Percentiles rank a stretch among this genome's conserved stretches.
These are phyloP conservation scores for Hafferia zeledoni DNA, from an alignment of 2,797 vertebrate genomes.

Conservation along the genomic window DNA sequence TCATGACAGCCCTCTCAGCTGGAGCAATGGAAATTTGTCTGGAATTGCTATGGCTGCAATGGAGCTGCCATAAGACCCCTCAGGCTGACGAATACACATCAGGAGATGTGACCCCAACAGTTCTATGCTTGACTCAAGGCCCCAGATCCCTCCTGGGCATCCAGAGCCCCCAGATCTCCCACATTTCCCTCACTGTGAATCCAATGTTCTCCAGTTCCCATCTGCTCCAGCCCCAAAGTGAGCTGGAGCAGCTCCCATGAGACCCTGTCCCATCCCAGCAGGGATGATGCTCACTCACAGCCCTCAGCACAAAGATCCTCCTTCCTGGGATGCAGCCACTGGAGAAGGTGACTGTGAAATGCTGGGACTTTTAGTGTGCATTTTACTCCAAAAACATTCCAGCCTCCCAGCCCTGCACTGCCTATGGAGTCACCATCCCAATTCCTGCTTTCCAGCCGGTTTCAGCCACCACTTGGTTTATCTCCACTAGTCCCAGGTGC, in stretches of 20 bases:
- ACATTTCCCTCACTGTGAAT: neutral
- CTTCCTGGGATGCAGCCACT: neutral
- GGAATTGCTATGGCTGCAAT: fast-evolving
- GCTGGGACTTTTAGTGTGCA: neutral
- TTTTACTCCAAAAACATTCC: neutral
- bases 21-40: neutral
- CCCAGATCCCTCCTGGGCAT: neutral
- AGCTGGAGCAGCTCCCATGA: neutral
- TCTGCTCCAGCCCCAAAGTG: neutral
- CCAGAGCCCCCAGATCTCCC: neutral
- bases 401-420: fast-evolving
- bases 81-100: neutral
- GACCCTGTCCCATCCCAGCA: neutral
- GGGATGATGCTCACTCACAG: neutral
- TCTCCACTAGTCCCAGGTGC: neutral
- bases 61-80: neutral
- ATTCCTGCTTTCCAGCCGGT: neutral
- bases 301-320: neutral
- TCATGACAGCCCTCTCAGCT: neutral
- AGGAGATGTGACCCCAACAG: fast-evolving
- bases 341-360: neutral
- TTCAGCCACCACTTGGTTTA: neutral
- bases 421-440: neutral
- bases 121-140: fast-evolving
- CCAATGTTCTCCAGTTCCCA: fast-evolving